Conservation (phyloP, 2,113 vertebrate species). For the Chascanopsetta lugubris region DNA sequence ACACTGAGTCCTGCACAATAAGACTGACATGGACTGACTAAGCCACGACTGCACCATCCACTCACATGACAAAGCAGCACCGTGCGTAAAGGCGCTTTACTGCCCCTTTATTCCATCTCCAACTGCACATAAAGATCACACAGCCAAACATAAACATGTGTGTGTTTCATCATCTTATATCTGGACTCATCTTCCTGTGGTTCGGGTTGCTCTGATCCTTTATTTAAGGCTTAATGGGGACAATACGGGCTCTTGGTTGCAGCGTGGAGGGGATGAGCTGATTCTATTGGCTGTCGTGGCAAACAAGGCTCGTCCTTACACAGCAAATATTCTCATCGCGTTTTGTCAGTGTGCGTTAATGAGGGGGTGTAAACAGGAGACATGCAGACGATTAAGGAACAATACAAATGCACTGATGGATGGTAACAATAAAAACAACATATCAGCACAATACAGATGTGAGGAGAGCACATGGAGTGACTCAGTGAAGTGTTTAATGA, state of each 20-base stretch:
- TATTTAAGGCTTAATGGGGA: not conserved
- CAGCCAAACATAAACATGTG: not conserved
- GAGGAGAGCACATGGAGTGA: not conserved
- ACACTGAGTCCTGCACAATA: slow-evolving; percentile 17
- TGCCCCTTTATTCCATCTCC: slow-evolving; percentile 16
- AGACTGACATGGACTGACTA: slow-evolving; percentile 48
- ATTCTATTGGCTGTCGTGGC: slow-evolving; percentile 57
- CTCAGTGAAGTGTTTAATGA: slow-evolving; percentile 37
- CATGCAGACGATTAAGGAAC: too few species aligned
- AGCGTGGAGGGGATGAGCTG: slow-evolving; percentile 21
- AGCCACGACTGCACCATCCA: slow-evolving; percentile 51
- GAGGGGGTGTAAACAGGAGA: slow-evolving; percentile 1
- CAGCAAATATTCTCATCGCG: slow-evolving; percentile 68
- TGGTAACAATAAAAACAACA: not conserved
- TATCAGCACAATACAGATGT: too few species aligned
- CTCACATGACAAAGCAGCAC: slow-evolving; percentile 66
- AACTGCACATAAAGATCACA: too few species aligned
- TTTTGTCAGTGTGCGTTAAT: slow-evolving; percentile 50
- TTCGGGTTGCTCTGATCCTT: not conserved
- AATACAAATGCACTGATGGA: not conserved
- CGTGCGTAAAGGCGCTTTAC: slow-evolving; percentile 44
- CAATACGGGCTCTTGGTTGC: slow-evolving; percentile 42
- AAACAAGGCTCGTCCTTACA: slow-evolving; percentile 69
- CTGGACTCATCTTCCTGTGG: not conserved
- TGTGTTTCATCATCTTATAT: not conserved